Evolutionary conservation across 2,888 invertebrate genomes (phyloP).

Genomic region (Zaprionus obscuricornis): DNA sequence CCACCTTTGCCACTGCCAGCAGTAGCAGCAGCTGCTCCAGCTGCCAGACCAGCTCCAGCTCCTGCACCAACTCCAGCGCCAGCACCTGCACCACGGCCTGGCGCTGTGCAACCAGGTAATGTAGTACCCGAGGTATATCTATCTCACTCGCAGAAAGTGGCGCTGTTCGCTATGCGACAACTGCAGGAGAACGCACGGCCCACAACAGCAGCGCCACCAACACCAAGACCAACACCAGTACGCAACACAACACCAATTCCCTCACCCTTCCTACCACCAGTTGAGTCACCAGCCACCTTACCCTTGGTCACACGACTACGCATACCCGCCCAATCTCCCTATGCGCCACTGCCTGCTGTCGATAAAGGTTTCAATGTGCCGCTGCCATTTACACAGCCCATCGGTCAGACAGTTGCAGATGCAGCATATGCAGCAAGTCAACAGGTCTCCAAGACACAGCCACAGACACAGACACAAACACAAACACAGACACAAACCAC

Average conservation of each 20-base stretch:
- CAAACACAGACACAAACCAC: constrained; percentile 11
- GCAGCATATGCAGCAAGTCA: constrained; percentile 29
- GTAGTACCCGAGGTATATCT: constrained; percentile 5
- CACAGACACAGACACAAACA: constrained; percentile 25
- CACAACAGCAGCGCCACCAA: no score
- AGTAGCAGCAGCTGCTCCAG: constrained; percentile 15
- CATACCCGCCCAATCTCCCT: constrained; percentile 6
- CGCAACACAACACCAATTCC: no score
- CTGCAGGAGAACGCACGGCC: no score
- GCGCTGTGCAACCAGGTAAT: constrained; percentile 28
- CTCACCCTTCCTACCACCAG: no score
- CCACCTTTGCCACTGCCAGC: constrained; percentile 7
- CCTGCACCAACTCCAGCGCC: neutral
- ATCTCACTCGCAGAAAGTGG: no score
- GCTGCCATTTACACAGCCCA: constrained; percentile 42
- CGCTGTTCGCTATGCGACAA: no score
- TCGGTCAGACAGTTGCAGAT: constrained; percentile 30
- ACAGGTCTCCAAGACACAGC: constrained; percentile 5
- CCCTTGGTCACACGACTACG: constrained; percentile 1
- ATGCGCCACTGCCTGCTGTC: neutral
- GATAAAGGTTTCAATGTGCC: constrained; percentile 38
- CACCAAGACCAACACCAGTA: no score
- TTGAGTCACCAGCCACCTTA: constrained; percentile 6
- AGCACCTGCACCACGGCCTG: neutral
- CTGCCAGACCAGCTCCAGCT: neutral